Base-by-base conservation (phyloP, 2,113 vertebrate species). In the Phylloscopus whistleri region DNA sequence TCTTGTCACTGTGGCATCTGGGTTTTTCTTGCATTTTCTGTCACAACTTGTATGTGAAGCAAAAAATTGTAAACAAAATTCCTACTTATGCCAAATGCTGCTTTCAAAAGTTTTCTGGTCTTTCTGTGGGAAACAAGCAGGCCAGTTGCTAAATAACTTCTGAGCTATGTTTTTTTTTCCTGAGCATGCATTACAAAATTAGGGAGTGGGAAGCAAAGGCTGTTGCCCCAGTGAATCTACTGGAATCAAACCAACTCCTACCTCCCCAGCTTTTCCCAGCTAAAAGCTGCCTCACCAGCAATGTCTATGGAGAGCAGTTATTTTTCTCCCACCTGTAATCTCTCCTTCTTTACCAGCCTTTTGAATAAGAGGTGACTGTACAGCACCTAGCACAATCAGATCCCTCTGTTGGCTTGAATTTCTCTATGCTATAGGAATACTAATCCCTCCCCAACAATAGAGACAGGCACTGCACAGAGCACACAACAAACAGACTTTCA, bases 391-490 rank as follows among this genome's bases (percentile, higher is more conserved):
- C 41, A 95, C 73, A 93, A 82, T 84, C 60, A 79, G 62, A 95
- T 89, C 35, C 44, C 53, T 87, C 89, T 86, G 51, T 35, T 92
- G 89, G 90, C 89, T 82, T 82, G 74, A 91, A 94, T 91, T 95
- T 92, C 64, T 62, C 73, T 58, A 0, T 60, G 46, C 91, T 84
- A 79, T 82, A 76, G 58, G 95, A 94, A 95, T 95, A 87, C 96
- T 96, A 95, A 97, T 96, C 94, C 91, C 67, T 59, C 31, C 37
- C 26, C 53, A 93, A 97, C 95, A 97, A 97, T 94, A 95, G 96
- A 92, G 93, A 56, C 94, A 91, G 89, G 94, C 94, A 73, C 87
- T 95, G 86, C 66, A 55, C 77, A 89, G 87, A 95, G 81, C 87
- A 94, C 91, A 75, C 87, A 93, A 95, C 94, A 96, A 95, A 95